Conservation (phyloP, 2,888 invertebrate species). For the Lathronympha strigana region DNA sequence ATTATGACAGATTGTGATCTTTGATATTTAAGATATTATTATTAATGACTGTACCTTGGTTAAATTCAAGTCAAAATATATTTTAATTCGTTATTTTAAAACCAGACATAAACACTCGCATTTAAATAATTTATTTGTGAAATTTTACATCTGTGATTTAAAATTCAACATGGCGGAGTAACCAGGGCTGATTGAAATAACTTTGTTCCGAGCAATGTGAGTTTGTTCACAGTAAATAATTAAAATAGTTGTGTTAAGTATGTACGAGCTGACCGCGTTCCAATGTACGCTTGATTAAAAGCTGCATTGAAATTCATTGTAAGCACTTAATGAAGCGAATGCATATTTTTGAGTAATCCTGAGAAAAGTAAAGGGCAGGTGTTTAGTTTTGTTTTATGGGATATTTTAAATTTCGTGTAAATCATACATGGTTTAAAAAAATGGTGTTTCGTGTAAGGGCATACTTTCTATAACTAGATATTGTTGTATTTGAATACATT, state of each 20-base stretch:
- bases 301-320: slow-evolving; percentile 46
- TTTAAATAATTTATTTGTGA: slow-evolving; percentile 47
- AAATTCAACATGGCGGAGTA: slow-evolving; percentile 20
- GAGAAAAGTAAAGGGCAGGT: too few relatives aligned
- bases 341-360: slow-evolving; percentile 11
- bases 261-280: slow-evolving; percentile 65
- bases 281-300: slow-evolving; percentile 66
- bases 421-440: too few relatives aligned
- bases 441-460: too few relatives aligned
- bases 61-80: too few relatives aligned
- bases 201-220: slow-evolving; percentile 51
- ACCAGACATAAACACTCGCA: slow-evolving; percentile 9
- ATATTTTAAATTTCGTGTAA: too few relatives aligned
- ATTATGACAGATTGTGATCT: too few relatives aligned
- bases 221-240: slow-evolving; percentile 65
- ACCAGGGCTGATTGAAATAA: slow-evolving; percentile 45
- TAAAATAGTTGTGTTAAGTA: slow-evolving; percentile 67
- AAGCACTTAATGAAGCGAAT: background rate
- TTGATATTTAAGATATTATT: too few relatives aligned
- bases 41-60: too few relatives aligned
- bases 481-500: too few relatives aligned
- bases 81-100: background rate
- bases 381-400: too few relatives aligned
- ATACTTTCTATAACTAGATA: too few relatives aligned
- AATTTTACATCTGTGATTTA: slow-evolving; percentile 42